Evolutionary conservation across 2,113 vertebrate genomes (phyloP).

Genomic region (Tricholaema leucomelas): DNA sequence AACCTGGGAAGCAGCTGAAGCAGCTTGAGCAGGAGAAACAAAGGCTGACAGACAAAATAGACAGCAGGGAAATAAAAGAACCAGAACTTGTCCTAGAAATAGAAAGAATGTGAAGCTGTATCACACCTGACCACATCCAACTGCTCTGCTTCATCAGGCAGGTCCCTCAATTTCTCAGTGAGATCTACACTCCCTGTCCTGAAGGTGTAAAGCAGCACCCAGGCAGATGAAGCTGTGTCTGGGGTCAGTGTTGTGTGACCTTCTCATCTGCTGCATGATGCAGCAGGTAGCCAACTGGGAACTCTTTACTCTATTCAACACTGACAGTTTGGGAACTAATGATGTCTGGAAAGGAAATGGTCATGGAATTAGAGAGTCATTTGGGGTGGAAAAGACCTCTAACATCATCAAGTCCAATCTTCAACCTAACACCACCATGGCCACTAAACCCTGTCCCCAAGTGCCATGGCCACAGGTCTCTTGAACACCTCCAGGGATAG

Average conservation of each 20-base stretch:
- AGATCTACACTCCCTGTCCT: background rate
- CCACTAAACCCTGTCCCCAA: too few species aligned
- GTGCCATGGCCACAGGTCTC: too few species aligned
- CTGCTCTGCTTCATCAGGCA: background rate
- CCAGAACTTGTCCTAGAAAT: too few species aligned
- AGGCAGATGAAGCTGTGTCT: background rate
- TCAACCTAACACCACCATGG: too few species aligned
- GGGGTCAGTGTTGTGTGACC: background rate
- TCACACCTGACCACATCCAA: background rate
- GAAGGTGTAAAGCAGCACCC: background rate
- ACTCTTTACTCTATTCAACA: background rate
- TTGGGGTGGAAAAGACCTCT: too few species aligned
- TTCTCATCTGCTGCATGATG: background rate
- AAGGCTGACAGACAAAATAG: conserved; percentile 84
- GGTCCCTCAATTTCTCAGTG: background rate
- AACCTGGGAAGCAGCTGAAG: too few species aligned
- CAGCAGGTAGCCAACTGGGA: background rate
- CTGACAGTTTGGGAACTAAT: background rate
- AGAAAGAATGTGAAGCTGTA: rapidly evolving
- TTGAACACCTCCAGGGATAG: too few species aligned
- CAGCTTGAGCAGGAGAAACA: conserved; percentile 89
- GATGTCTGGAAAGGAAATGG: background rate
- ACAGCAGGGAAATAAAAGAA: conserved; percentile 83
- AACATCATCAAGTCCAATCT: too few species aligned
- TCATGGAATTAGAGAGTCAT: too few species aligned